Evolutionary conservation across 2,113 vertebrate genomes (phyloP).

Genomic region (Panthera uncia): DNA sequence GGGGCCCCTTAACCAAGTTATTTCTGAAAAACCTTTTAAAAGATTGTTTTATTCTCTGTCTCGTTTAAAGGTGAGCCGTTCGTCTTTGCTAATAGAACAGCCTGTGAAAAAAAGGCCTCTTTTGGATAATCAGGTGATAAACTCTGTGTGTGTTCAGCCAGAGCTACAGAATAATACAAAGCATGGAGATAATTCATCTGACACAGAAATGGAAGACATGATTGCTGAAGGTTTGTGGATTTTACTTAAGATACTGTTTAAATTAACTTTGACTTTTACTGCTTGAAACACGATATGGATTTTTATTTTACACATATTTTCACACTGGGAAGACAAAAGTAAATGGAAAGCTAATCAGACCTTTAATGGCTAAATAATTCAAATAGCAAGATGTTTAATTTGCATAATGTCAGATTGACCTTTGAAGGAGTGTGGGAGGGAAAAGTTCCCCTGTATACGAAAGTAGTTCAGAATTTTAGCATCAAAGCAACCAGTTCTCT

Average conservation of each 20-base stretch:
- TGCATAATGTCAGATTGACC: conserved; percentile 25
- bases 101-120: conserved; percentile 88
- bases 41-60: conserved; percentile 55
- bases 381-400: conserved; percentile 5
- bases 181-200: conserved; percentile 91
- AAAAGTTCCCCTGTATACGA: not conserved
- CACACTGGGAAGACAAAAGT: not conserved
- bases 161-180: conserved; percentile 89
- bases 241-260: conserved; percentile 41
- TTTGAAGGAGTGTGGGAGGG: not conserved
- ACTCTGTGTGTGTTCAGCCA: conserved; percentile 87
- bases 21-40: conserved; percentile 50
- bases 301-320: conserved; percentile 51
- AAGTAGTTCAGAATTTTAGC: conserved; percentile 28
- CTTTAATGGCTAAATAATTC: not conserved
- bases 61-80: conserved; percentile 88
- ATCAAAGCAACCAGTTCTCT: not conserved
- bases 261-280: not conserved
- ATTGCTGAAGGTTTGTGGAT: conserved; percentile 89
- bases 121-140: conserved; percentile 88
- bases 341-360: conserved; percentile 1
- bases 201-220: conserved; percentile 92
- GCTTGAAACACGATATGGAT: not conserved
- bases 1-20: not conserved
- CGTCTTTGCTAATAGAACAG: conserved; percentile 89